Evolutionary conservation across 2,113 vertebrate genomes (phyloP).

Genomic region (pig (Sus scrofa)): DNA sequence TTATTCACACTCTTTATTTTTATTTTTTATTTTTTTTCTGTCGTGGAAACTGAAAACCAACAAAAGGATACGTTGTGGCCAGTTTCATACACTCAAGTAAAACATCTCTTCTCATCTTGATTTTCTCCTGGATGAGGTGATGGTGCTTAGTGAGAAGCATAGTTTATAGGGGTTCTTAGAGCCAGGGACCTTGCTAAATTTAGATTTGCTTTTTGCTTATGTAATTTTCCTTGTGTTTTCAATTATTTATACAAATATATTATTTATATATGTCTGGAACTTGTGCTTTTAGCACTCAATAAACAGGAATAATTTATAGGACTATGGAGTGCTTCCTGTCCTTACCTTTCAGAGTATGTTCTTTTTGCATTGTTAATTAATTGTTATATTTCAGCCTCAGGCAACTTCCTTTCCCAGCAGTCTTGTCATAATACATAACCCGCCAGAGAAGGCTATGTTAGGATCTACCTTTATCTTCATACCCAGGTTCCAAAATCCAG

Average conservation of each 20-base stretch:
- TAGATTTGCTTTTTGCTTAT: slow-evolving; percentile 78
- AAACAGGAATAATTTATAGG: slow-evolving; percentile 84
- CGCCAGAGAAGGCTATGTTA: slow-evolving; percentile 44
- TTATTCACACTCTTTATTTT: not conserved
- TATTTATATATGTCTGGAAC: slow-evolving; percentile 84
- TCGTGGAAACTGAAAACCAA: slow-evolving; percentile 35
- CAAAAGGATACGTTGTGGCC: slow-evolving; percentile 25
- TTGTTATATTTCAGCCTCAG: slow-evolving; percentile 67
- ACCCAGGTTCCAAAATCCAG: slow-evolving; percentile 30
- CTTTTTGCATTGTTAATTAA: slow-evolving; percentile 80
- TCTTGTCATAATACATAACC: slow-evolving; percentile 15
- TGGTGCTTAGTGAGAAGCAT: slow-evolving; percentile 1
- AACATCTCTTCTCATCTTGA: slow-evolving; percentile 45
- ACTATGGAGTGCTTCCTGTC: slow-evolving; percentile 78
- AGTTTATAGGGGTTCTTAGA: slow-evolving; percentile 56
- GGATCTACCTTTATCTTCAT: slow-evolving; percentile 36
- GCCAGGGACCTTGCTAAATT: slow-evolving; percentile 68
- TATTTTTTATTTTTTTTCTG: not conserved
- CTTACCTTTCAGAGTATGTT: slow-evolving; percentile 72
- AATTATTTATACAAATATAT: slow-evolving; percentile 84
- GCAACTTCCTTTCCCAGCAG: slow-evolving; percentile 73
- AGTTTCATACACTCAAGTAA: not conserved
- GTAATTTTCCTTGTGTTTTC: slow-evolving; percentile 82
- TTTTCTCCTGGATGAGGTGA: slow-evolving; percentile 26
- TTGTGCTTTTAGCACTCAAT: slow-evolving; percentile 84